Evolutionary conservation across 2,888 invertebrate genomes (phyloP), one percentile per base, ranked within the genome.

Genomic region (Apodemia mormo): DNA sequence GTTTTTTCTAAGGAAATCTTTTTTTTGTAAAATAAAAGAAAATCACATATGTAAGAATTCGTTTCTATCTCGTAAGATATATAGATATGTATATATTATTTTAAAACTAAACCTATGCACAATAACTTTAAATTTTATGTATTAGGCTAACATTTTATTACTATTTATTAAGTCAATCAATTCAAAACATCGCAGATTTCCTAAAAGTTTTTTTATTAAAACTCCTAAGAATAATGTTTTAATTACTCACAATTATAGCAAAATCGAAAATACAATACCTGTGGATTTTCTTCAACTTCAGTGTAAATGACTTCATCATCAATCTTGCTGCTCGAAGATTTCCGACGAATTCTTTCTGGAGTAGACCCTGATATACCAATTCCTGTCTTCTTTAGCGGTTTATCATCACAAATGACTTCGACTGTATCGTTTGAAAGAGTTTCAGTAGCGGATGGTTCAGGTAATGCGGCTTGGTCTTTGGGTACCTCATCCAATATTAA

Each of bases 231-330:
- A 45, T 45, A 12, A 45, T 12, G 14, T 14, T 22, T 22, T 22
- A 22, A 52, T 52, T n/a, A 52, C 4, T 45, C 45, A 52, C 52
- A 52, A 52, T 6, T 52, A n/a, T 52, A 9, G 6, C 52, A n/a
- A n/a, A 52, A 52, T 52, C 0, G 9, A 54, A 54, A 54, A 22
- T 54, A 54, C 7, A 45, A 85, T 90, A 91, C 91, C 91, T 90
- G 88, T 54, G 85, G 79, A 71, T 76, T 72, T 65, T 90, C 87
- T 58, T 87, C 90, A 14, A 90, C 88, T 81, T 91, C 92, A 1
- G 88, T 86, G 77, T 92, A 92, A 70, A 91, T 89, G 70, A 79
- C 88, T 71, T 92, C 90, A 14, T 88, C 85, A 12, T 79, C 80
- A 4, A 67, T 54, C 7, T 61, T 72, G 70, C 49, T 70, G 66